Conservation (phyloP, 2,888 invertebrate genomes). For the Merodon equestris region DNA sequence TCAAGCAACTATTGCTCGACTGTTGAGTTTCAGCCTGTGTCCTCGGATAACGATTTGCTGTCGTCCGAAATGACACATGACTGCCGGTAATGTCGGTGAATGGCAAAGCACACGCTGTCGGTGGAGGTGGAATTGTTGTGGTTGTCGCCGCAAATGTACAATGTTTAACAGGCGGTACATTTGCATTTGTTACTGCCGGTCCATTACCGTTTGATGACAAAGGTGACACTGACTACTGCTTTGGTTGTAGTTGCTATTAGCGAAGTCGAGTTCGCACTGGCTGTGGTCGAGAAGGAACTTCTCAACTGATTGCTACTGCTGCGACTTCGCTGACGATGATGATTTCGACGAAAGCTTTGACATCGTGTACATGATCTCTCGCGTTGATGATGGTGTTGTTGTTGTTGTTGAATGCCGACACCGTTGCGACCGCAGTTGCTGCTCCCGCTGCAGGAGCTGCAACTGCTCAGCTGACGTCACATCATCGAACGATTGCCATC, state of each 20-base stretch:
- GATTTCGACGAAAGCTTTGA: slow-evolving; percentile 78
- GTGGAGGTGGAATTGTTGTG: slow-evolving; percentile 72
- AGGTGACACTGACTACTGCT: slow-evolving; percentile 36
- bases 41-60: slow-evolving; percentile 51
- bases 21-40: slow-evolving; percentile 44
- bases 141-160: slow-evolving; percentile 76
- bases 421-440: slow-evolving; percentile 76
- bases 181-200: slow-evolving; percentile 27
- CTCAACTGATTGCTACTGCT: slow-evolving; percentile 73
- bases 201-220: slow-evolving; percentile 46
- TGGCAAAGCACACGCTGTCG: slow-evolving; percentile 39
- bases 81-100: slow-evolving; percentile 43
- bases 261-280: slow-evolving; percentile 62
- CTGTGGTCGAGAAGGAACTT: slow-evolving; percentile 70
- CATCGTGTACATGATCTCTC: slow-evolving; percentile 76
- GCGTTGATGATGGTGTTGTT: slow-evolving; percentile 70
- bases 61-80: slow-evolving; percentile 72
- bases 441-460: slow-evolving; percentile 78
- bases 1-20: slow-evolving; percentile 60
- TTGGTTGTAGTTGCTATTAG: slow-evolving; percentile 70
- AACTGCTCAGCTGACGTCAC: slow-evolving; percentile 79
- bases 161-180: slow-evolving; percentile 72
- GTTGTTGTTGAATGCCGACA: slow-evolving; percentile 69
- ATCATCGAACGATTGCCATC: slow-evolving; percentile 77
- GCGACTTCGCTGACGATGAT: slow-evolving; percentile 76